phyloP scores from a whole-genome alignment of 37 sponge, comb jelly and placozoan genomes.

The Lycopodina hypogea region DNA sequence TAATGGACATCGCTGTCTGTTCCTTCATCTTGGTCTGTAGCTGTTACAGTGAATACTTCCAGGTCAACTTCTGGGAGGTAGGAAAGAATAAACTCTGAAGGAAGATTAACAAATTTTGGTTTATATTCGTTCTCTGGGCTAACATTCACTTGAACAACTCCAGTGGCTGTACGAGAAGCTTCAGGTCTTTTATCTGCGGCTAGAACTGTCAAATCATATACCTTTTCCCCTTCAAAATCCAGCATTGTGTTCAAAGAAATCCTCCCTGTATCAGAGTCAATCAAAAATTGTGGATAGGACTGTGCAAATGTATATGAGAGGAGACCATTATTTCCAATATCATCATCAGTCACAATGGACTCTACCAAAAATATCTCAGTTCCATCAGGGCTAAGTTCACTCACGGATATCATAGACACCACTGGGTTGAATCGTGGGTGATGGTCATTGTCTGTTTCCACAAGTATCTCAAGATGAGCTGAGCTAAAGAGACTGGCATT shows the following conservation, averaged over 20 bases:
- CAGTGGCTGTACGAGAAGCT: slow-evolving; percentile 21
- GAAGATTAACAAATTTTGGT: slow-evolving; percentile 26
- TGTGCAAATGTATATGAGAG: slow-evolving; percentile 36
- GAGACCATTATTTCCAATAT: slow-evolving; percentile 47
- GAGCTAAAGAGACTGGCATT: not conserved
- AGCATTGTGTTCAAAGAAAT: slow-evolving; percentile 31
- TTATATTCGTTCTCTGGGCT: slow-evolving; percentile 39
- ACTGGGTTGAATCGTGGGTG: slow-evolving; percentile 35
- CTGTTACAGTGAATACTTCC: slow-evolving; percentile 30
- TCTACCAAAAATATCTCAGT: slow-evolving; percentile 7
- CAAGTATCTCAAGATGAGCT: slow-evolving; percentile 30
- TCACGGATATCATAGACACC: not conserved
- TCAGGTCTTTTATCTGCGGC: slow-evolving; percentile 41
- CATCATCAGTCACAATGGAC: slow-evolving; percentile 42
- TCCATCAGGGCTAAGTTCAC: slow-evolving; percentile 6
- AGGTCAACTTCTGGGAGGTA: slow-evolving; percentile 16
- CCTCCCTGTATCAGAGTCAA: slow-evolving; percentile 26
- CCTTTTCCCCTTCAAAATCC: slow-evolving; percentile 40
- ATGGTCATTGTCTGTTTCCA: slow-evolving; percentile 40
- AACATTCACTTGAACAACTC: slow-evolving; percentile 32
- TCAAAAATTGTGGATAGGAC: slow-evolving; percentile 31
- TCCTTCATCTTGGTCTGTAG: slow-evolving; percentile 60
- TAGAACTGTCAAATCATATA: slow-evolving; percentile 30
- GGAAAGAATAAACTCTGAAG: slow-evolving; percentile 29
- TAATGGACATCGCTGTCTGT: slow-evolving; percentile 7